Conservation (phyloP, 2,888 invertebrate species). For the Drosophila nr. medialis region DNA sequence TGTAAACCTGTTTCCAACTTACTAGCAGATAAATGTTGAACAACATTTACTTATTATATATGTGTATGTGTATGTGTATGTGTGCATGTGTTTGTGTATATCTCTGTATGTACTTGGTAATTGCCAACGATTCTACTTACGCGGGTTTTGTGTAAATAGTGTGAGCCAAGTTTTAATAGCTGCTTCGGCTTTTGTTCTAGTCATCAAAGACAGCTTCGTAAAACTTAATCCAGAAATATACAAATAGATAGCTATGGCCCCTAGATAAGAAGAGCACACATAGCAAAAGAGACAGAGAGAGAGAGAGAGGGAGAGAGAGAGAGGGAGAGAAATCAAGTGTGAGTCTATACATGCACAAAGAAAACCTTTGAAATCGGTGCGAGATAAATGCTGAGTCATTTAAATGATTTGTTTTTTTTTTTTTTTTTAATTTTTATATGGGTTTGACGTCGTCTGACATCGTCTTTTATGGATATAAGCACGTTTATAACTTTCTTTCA, state of each 20-base stretch:
- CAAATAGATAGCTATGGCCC: constrained; percentile 9
- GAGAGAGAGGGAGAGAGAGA: not conserved
- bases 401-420: not conserved
- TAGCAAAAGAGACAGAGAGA: not conserved
- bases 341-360: not conserved
- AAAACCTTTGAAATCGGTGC: not conserved
- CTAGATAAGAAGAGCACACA: constrained; percentile 43
- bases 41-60: not conserved
- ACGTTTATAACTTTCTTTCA: not conserved
- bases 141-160: constrained; percentile 40
- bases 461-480: not conserved
- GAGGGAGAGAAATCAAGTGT: not conserved
- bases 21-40: constrained; percentile 5
- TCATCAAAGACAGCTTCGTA: constrained; percentile 15
- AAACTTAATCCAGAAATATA: constrained; percentile 2
- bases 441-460: not conserved
- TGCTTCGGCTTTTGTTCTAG: constrained; percentile 18
- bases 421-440: not conserved
- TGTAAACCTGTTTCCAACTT: constrained; percentile 23
- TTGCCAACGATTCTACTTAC: constrained; percentile 18
- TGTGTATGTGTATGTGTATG: not conserved
- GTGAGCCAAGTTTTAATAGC: constrained; percentile 16
- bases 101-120: constrained; percentile 22
- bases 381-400: not conserved
- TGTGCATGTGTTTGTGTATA: constrained; percentile 20